Conservation (phyloP, 2,888 invertebrate species). For the Eupithecia centaureata region DNA sequence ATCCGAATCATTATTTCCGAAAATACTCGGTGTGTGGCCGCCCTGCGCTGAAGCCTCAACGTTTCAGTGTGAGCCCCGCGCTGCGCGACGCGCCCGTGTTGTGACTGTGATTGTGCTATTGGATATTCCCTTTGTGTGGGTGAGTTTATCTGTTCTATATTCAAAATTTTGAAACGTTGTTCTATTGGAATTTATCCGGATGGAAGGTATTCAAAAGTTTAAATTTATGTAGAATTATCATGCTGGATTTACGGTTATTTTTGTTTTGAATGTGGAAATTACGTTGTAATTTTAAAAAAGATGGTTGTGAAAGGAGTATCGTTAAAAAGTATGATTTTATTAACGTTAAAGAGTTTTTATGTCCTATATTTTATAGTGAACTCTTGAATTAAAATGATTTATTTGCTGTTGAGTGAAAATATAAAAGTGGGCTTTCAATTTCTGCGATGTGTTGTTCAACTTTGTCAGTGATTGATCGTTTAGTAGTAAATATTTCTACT, state of each 20-base stretch:
- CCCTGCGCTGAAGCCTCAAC: constrained; percentile 47
- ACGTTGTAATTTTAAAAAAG: not conserved
- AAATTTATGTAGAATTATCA: not conserved
- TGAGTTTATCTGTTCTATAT: constrained; percentile 23
- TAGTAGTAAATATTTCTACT: not conserved
- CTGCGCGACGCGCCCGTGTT: constrained; percentile 44
- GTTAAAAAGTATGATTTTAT: not conserved
- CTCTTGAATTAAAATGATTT: not conserved
- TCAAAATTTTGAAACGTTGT: not conserved
- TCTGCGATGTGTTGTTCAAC: not conserved
- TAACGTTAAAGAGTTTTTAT: not conserved
- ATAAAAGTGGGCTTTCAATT: not conserved
- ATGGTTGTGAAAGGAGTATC: not conserved
- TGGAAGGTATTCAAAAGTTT: not conserved
- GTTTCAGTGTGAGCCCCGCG: constrained; percentile 51
- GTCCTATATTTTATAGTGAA: too few species aligned
- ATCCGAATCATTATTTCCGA: constrained; percentile 10
- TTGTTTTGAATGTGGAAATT: not conserved
- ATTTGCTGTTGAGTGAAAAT: not conserved
- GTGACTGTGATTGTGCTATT: constrained; percentile 37
- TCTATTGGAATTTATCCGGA: not conserved
- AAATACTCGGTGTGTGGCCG: constrained; percentile 32
- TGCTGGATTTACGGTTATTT: too few species aligned
- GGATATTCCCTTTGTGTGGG: constrained; percentile 39
- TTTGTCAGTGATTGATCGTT: not conserved